Evolutionary conservation across 1,140 invertebrate genomes (phyloP), one percentile per base, ranked within the genome.

Genomic region (Pseudomyrmex gracilis): DNA sequence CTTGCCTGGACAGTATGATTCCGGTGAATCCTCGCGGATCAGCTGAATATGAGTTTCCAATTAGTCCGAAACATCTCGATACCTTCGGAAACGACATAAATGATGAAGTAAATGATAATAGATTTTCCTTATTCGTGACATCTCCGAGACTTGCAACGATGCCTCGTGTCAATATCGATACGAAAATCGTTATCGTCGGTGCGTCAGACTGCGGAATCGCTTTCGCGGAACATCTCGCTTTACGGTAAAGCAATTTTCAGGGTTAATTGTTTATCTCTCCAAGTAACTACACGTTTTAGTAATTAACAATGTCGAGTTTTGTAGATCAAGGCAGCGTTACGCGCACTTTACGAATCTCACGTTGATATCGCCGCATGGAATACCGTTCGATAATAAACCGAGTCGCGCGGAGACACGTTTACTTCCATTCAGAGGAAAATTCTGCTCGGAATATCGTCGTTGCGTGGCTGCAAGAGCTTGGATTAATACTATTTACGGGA

Each of bases 161-260:
- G 49, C 91, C 93, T 1, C 95, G 93, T 82, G 88, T 93, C 0
- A 91, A 93, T 53, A 92, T 96, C n/a, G 96, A 96, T 78, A 91
- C 94, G 9, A 95, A 95, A 83, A 96, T 98, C 68, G 96, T 97
- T 0, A 95, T 97, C 7, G 95, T 97, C 0, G 97, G 97, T 0
- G 96, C 96, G 13, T 97, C 97, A 61, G 95, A 96, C 60, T 96
- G 96, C 9, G 96, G 96, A 1, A 91, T 97, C 1, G 93, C 96
- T 3, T 97, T 97, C 89, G 71, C 97, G 13, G 96, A 97, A 89
- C 93, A 95, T 20, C 92, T 97, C 3, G 91, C 96, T 55, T 95
- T 96, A 85, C 95, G 95, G 95, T 96, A 93, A 85, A 45, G 34
- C 4, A 34, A 8, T 20, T 8, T 51, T 17, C 12, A n/a, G 34